A percentile compares a stretch with the other conserved stretches of the same genome.
Evolutionary conservation across 1,140 invertebrate genomes (phyloP).

Genomic region (Hyposmocoma kahamanoa): DNA sequence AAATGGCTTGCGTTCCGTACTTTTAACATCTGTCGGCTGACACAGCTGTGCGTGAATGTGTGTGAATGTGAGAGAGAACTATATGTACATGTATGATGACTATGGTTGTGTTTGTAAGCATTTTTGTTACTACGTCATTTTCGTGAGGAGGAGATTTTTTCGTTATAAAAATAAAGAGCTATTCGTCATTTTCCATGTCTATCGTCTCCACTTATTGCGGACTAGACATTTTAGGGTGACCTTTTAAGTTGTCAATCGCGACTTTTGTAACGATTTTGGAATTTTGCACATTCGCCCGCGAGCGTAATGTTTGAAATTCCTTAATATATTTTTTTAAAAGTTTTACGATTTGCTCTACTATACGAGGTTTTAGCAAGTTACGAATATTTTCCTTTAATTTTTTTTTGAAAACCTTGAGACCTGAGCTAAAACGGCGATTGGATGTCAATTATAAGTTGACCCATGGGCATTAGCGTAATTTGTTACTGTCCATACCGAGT

Average conservation of each 20-base stretch:
- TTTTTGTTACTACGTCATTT: constrained; percentile 49
- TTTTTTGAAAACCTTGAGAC: constrained; percentile 11
- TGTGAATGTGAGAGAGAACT: constrained; percentile 9
- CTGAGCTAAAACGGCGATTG: constrained; percentile 12
- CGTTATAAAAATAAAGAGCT: constrained; percentile 22
- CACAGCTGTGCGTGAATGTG: constrained; percentile 11
- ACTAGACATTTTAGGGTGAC: constrained; percentile 18
- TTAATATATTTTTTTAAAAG: constrained; percentile 35
- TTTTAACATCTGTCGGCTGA: not conserved
- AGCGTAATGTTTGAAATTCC: constrained; percentile 14
- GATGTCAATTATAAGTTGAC: constrained; percentile 17
- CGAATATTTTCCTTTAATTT: not conserved
- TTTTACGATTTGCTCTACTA: constrained; percentile 26
- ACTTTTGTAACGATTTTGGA: constrained; percentile 25
- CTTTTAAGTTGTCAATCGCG: constrained; percentile 26
- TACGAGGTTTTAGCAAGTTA: constrained; percentile 9
- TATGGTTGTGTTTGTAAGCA: constrained; percentile 46
- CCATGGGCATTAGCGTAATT: constrained; percentile 5
- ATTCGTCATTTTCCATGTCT: constrained; percentile 23
- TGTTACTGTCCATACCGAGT: constrained; percentile 11
- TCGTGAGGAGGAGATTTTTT: constrained; percentile 31
- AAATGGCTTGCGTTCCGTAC: not conserved
- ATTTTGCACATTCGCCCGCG: constrained; percentile 13
- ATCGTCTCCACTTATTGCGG: constrained; percentile 15
- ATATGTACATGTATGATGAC: constrained; percentile 30